Evolutionary conservation across 2,113 vertebrate species (phyloP).

Genomic region (Mirza zaza): DNA sequence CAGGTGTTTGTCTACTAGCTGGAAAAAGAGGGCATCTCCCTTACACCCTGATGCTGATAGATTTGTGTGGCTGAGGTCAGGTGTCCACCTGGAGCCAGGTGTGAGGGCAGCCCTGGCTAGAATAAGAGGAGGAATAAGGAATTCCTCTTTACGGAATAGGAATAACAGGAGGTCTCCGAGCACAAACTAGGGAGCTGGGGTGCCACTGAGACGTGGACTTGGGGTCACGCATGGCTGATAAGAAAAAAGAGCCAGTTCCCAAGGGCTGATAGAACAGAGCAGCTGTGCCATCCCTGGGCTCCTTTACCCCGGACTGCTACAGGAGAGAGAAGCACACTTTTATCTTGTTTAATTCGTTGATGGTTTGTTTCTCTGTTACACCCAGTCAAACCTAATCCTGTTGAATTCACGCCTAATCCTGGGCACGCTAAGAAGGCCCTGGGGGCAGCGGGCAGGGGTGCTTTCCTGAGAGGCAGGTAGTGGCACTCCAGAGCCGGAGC

Average conservation of each 20-base stretch:
- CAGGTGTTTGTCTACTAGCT: neutral
- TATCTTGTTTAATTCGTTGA: neutral
- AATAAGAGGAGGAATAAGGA: no score
- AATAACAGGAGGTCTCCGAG: neutral
- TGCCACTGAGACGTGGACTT: neutral
- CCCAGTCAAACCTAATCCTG: neutral
- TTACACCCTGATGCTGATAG: no score
- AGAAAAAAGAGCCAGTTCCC: neutral
- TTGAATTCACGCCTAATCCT: neutral
- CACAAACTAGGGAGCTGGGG: neutral
- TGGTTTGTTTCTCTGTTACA: neutral
- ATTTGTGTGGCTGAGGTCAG: neutral
- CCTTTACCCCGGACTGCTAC: neutral
- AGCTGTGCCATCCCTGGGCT: neutral
- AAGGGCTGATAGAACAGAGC: neutral
- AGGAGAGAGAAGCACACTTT: neutral
- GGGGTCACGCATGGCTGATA: neutral
- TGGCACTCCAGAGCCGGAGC: neutral
- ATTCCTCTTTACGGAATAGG: neutral
- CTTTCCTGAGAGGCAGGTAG: neutral
- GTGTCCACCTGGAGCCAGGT: neutral
- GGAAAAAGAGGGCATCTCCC: neutral
- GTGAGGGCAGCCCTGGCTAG: neutral
- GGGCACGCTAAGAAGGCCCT: neutral
- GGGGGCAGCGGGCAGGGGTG: neutral